Percentiles rank a stretch among this genome's conserved stretches.
These are phyloP conservation scores for Hybognathus amarus DNA, from an alignment of 2,797 vertebrate species.

Conservation along the genomic window DNA sequence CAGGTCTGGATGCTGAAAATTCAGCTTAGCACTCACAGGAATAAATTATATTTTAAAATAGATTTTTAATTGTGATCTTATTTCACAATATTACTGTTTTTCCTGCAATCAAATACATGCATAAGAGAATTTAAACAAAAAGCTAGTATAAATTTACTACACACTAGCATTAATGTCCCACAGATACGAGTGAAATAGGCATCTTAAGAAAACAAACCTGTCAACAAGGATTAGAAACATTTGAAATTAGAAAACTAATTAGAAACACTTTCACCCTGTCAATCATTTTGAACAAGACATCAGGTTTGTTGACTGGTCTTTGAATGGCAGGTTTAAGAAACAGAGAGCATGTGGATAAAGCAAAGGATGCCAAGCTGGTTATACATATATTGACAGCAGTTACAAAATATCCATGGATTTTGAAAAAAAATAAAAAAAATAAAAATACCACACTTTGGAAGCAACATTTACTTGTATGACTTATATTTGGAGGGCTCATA, in stretches of 20 bases:
- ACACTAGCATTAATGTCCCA: not conserved
- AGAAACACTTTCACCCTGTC: not conserved
- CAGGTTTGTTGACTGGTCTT: slow-evolving; percentile 3
- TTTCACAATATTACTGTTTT: not conserved
- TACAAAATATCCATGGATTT: not conserved
- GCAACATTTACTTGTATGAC: not conserved
- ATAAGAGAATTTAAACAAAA: not conserved
- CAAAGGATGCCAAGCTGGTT: not conserved
- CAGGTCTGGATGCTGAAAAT: not conserved
- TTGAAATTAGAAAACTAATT: not conserved
- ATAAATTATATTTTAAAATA: not conserved
- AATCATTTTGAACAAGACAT: not conserved
- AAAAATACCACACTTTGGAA: no score
- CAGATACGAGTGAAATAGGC: not conserved
- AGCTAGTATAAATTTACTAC: not conserved
- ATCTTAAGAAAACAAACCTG: not conserved
- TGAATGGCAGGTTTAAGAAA: not conserved
- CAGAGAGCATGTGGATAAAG: not conserved
- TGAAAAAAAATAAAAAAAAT: not conserved
- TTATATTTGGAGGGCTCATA: not conserved
- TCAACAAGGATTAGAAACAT: not conserved
- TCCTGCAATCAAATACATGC: not conserved
- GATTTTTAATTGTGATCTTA: not conserved
- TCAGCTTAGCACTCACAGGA: not conserved
- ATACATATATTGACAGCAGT: not conserved